These are phyloP conservation scores for Esperia sulphurella DNA, from an alignment of 2,888 invertebrate genomes.

Conservation along the genomic window DNA sequence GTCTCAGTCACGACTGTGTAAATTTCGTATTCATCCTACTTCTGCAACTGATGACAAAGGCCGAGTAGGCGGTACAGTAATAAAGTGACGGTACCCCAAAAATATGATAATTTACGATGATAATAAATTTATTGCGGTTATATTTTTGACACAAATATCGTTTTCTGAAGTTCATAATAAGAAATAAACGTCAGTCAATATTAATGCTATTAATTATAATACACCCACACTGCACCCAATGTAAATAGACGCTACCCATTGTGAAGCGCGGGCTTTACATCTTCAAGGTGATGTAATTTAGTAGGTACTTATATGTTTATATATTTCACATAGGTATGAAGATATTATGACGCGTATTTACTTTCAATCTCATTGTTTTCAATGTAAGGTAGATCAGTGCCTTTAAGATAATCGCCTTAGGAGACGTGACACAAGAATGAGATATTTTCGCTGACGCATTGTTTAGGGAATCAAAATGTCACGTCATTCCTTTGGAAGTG, in stretches of 20 bases:
- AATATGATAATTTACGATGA: conserved; percentile 18
- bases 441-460: conserved; percentile 61
- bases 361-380: conserved; percentile 48
- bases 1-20: background rate
- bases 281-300: conserved; percentile 11
- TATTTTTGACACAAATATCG: conserved; percentile 39
- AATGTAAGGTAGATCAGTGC: conserved; percentile 53
- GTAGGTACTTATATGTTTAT: too few species aligned
- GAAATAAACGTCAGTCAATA: conserved; percentile 44
- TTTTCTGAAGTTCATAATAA: conserved; percentile 40
- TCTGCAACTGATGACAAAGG: background rate
- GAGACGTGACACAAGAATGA: conserved; percentile 58
- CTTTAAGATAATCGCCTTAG: conserved; percentile 53
- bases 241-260: conserved; percentile 25
- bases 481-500: conserved; percentile 5
- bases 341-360: conserved; percentile 16
- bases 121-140: conserved; percentile 32
- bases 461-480: conserved; percentile 32
- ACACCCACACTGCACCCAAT: conserved; percentile 34
- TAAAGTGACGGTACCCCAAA: conserved; percentile 9
- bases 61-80: conserved; percentile 2
- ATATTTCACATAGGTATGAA: background rate
- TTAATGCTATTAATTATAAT: conserved; percentile 37
- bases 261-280: conserved; percentile 21
- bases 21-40: background rate